phyloP scores from a whole-genome alignment of 2,113 vertebrate genomes.

The Lates calcarifer region DNA sequence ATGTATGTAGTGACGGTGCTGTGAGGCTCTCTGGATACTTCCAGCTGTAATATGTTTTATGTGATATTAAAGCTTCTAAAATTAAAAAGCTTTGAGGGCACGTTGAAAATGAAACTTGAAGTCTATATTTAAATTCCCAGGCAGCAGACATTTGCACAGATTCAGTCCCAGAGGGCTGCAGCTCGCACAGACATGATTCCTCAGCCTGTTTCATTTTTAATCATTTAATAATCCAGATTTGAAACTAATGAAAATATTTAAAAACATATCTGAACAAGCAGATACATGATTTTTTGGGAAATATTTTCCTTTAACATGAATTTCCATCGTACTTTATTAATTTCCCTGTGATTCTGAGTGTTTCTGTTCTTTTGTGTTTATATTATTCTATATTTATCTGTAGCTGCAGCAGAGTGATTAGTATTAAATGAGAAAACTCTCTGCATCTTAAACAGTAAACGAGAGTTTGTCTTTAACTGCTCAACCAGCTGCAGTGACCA shows the following conservation, averaged over 20 bases:
- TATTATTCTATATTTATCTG: not conserved
- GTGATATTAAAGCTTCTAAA: conserved; percentile 29
- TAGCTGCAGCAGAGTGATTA: not conserved
- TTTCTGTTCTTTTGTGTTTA: not conserved
- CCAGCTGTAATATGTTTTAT: not conserved
- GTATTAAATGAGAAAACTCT: not conserved
- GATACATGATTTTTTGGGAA: not conserved
- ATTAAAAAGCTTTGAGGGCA: conserved; percentile 28
- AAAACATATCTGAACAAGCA: not conserved
- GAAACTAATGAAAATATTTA: not conserved
- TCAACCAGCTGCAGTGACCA: no score
- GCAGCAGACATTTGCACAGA: not conserved
- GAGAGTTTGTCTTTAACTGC: no score
- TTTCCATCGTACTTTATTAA: not conserved
- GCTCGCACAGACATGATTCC: not conserved
- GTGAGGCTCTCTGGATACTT: not conserved
- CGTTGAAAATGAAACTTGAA: conserved; percentile 20
- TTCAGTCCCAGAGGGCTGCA: not conserved
- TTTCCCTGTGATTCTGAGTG: not conserved
- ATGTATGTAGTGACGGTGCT: not conserved
- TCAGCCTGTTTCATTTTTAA: not conserved
- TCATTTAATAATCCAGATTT: not conserved
- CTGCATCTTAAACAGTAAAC: no score
- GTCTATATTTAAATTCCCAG: conserved; percentile 28
- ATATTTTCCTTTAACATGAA: not conserved